Percentiles rank a stretch among this genome's conserved stretches.
These are phyloP conservation scores for Tetranychus piercei DNA, from an alignment of 2,888 invertebrate genomes.

Conservation along the genomic window DNA sequence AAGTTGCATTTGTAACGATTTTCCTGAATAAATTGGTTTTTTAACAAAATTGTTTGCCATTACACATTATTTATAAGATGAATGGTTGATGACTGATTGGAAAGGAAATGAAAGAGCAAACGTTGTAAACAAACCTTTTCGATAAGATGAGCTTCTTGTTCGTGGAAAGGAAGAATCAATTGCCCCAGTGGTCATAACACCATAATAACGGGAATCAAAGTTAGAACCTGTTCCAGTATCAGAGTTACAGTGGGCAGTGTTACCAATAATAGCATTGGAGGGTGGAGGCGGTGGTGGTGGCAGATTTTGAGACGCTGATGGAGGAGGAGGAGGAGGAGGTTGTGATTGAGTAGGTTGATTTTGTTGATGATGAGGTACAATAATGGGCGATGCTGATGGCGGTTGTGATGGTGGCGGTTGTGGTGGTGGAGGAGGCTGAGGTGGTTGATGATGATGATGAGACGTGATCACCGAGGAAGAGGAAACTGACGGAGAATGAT, in stretches of 20 bases:
- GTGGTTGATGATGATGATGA: neutral
- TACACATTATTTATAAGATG: neutral
- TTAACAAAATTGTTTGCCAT: too few relatives aligned
- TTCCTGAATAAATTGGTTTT: too few relatives aligned
- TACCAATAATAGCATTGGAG: neutral
- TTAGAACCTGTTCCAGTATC: neutral
- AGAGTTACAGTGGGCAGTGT: constrained; percentile 1
- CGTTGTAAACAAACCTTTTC: neutral
- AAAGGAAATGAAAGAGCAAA: neutral
- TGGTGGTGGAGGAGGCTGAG: neutral
- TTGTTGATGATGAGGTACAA: neutral
- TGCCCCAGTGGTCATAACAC: constrained; percentile 9
- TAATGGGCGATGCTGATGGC: neutral
- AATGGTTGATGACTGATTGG: neutral
- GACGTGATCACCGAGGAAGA: neutral
- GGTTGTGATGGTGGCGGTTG: neutral
- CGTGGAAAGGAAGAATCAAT: constrained; percentile 2
- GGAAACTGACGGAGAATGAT: neutral
- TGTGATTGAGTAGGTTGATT: neutral
- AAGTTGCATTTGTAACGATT: too few relatives aligned
- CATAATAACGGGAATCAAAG: constrained; percentile 7
- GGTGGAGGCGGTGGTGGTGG: neutral
- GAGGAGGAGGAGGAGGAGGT: neutral
- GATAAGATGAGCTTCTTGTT: constrained; percentile 10
- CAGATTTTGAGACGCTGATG: constrained; percentile 5